phyloP scores from a whole-genome alignment of 2,888 invertebrate species.

The Kryphioiulus occultus region DNA sequence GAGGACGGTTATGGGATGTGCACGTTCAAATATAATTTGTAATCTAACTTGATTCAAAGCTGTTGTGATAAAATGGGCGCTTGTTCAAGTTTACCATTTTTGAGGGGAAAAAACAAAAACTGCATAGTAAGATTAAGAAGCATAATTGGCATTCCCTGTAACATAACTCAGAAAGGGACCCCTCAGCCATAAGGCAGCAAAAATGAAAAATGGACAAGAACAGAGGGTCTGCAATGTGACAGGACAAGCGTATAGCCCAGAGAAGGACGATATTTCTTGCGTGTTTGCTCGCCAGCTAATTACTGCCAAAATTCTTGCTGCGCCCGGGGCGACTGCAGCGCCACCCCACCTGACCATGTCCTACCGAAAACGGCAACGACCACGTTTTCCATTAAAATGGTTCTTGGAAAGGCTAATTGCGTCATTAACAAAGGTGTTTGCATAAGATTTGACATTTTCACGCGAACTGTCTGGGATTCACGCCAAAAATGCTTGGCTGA shows the following conservation, averaged over 20 bases:
- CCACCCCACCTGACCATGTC: background rate
- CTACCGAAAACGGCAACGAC: background rate
- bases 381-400: background rate
- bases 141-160: no score
- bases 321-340: background rate
- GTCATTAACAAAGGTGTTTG: slow-evolving; percentile 7
- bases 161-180: no score
- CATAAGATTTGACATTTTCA: background rate
- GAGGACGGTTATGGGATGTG: no score
- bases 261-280: background rate
- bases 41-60: no score
- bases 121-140: no score
- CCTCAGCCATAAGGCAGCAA: no score
- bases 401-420: background rate
- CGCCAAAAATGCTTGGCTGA: background rate
- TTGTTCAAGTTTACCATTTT: no score
- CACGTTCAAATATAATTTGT: no score
- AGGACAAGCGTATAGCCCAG: background rate
- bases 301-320: background rate
- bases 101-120: no score
- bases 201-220: background rate
- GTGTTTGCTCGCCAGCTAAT: background rate
- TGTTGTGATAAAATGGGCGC: no score
- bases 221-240: background rate
- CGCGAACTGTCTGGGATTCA: background rate